phyloP scores from a whole-genome alignment of 2,888 invertebrate species.

The Mylabris sibirica region DNA sequence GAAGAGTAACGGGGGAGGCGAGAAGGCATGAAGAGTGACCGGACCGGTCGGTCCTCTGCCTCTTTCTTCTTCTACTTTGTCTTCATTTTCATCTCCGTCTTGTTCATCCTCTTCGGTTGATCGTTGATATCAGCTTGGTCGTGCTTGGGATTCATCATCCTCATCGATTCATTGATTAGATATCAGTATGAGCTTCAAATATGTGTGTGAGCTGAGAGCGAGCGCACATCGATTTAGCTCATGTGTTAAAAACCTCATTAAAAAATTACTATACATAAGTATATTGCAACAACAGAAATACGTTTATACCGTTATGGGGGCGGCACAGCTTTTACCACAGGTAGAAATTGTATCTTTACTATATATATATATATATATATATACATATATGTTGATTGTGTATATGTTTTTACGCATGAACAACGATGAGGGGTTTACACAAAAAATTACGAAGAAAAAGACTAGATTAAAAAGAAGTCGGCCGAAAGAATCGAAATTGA shows the following conservation, averaged over 20 bases:
- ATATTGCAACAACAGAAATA: constrained; percentile 28
- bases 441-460: constrained; percentile 23
- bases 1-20: constrained; percentile 38
- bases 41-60: constrained; percentile 51
- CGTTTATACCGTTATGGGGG: constrained; percentile 26
- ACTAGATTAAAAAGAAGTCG: background rate
- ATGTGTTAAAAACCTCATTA: constrained; percentile 53
- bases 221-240: constrained; percentile 49
- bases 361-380: too few relatives aligned
- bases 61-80: background rate
- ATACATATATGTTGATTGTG: constrained; percentile 4
- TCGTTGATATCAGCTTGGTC: constrained; percentile 54
- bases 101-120: constrained; percentile 39
- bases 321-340: constrained; percentile 10
- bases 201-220: constrained; percentile 48
- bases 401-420: constrained; percentile 35
- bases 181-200: constrained; percentile 55
- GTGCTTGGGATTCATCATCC: constrained; percentile 55
- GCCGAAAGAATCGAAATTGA: background rate
- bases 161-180: constrained; percentile 61
- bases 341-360: constrained; percentile 18
- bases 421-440: constrained; percentile 32
- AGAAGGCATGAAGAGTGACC: constrained; percentile 45
- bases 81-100: background rate
- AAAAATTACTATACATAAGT: constrained; percentile 41